Conservation (phyloP, 2,797 vertebrate genomes). For the Lepilemur ruficaudatus region DNA sequence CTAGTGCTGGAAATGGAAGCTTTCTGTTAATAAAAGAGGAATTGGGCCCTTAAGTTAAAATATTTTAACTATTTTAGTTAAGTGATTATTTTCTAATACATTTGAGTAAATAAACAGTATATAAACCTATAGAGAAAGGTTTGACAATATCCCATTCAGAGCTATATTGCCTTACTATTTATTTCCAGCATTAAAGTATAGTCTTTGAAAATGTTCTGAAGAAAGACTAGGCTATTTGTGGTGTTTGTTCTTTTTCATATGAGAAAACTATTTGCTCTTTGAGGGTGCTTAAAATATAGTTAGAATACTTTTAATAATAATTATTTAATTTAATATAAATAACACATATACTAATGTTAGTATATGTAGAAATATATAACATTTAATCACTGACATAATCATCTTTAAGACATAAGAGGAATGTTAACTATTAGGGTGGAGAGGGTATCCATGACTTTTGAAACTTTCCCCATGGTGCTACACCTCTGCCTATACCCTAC, state of each 20-base stretch:
- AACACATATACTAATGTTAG: not conserved
- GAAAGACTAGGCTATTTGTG: not conserved
- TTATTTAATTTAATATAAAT: not conserved
- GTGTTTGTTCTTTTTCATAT: not conserved
- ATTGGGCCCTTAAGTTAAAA: not conserved
- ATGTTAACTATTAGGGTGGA: not conserved
- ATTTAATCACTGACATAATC: not conserved
- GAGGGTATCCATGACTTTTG: not conserved
- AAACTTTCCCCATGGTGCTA: not conserved
- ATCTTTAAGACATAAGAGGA: not conserved
- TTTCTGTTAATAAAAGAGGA: not conserved
- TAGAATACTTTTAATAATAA: not conserved
- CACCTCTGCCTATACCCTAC: not conserved
- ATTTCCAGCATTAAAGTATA: not conserved
- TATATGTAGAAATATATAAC: not conserved
- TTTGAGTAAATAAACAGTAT: not conserved
- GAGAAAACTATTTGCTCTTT: constrained; percentile 9
- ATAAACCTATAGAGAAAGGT: not conserved
- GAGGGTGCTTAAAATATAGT: not conserved
- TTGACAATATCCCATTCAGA: constrained; percentile 12
- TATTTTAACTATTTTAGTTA: not conserved
- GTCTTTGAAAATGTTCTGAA: not conserved
- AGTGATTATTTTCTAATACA: not conserved
- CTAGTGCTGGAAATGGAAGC: not conserved
- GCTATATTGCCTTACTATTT: not conserved